Evolutionary conservation across 1,140 invertebrate species (phyloP).

Genomic region (Cherax destructor): DNA sequence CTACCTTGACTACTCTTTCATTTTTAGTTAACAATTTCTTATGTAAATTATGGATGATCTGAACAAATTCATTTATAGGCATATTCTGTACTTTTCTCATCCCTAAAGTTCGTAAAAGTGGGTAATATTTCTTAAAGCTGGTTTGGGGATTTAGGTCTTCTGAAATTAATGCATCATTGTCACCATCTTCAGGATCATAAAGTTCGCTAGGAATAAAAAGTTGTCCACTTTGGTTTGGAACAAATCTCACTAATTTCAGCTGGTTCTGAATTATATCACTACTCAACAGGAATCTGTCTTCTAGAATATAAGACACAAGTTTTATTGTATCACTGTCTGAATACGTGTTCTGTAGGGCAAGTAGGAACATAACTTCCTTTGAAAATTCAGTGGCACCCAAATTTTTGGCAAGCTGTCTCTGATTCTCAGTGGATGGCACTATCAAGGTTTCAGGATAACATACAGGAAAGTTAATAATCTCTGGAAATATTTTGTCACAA

Average conservation of each 20-base stretch:
- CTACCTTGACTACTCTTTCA: slow-evolving; percentile 9
- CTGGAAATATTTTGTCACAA: slow-evolving; percentile 20
- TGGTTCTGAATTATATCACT: not conserved
- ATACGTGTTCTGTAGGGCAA: not conserved
- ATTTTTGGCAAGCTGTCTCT: not conserved
- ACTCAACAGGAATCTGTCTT: not conserved
- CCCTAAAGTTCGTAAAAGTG: slow-evolving; percentile 26
- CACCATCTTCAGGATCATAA: slow-evolving; percentile 39
- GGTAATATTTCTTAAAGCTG: slow-evolving; percentile 1
- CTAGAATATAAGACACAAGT: slow-evolving; percentile 14
- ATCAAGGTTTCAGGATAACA: slow-evolving; percentile 26
- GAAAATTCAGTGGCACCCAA: slow-evolving; percentile 6
- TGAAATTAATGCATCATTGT: slow-evolving; percentile 20
- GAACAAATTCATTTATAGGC: not conserved
- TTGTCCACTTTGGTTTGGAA: not conserved
- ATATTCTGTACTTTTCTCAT: slow-evolving; percentile 23
- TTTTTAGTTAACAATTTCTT: not conserved
- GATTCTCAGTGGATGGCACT: not conserved
- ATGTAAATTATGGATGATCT: not conserved
- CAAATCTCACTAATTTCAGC: slow-evolving; percentile 15
- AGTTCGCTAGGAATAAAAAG: not conserved
- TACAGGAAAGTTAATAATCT: slow-evolving; percentile 17
- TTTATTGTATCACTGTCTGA: not conserved
- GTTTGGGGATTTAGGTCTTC: not conserved
- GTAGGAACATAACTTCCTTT: slow-evolving; percentile 12